Evolutionary conservation across 2,113 vertebrate genomes (phyloP).

Genomic region (Thermophis baileyi): DNA sequence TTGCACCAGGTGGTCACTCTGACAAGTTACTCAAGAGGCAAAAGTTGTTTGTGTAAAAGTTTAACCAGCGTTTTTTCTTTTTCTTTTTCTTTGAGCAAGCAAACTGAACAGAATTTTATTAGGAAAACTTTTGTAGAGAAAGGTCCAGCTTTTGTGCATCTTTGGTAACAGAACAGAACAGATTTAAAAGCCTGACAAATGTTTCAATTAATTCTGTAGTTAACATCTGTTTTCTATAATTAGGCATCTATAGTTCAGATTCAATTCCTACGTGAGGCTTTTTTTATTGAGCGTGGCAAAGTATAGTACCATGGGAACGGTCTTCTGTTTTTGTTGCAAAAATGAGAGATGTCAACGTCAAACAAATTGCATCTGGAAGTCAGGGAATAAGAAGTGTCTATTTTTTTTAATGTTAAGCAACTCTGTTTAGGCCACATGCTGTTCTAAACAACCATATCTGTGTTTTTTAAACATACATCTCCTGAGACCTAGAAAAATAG

Average conservation of each 20-base stretch:
- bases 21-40: conserved; percentile 34
- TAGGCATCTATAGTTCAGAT: background rate
- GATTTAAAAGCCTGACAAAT: background rate
- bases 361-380: conserved; percentile 20
- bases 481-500: conserved; percentile 6
- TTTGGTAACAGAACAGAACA: conserved; percentile 15
- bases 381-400: conserved; percentile 5
- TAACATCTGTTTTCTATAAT: background rate
- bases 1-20: conserved; percentile 11
- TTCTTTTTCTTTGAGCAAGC: background rate
- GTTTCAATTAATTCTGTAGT: conserved; percentile 41
- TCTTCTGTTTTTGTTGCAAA: conserved; percentile 4
- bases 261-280: background rate
- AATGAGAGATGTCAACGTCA: conserved; percentile 40
- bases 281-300: conserved; percentile 6
- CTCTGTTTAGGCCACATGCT: conserved; percentile 13
- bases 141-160: background rate
- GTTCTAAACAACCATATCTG: conserved; percentile 5
- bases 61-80: background rate
- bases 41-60: background rate
- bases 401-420: background rate
- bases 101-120: conserved; percentile 24
- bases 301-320: conserved; percentile 18
- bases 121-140: conserved; percentile 42
- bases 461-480: conserved; percentile 8